phyloP scores from a whole-genome alignment of 2,113 vertebrate genomes.

The Pluvialis apricaria region DNA sequence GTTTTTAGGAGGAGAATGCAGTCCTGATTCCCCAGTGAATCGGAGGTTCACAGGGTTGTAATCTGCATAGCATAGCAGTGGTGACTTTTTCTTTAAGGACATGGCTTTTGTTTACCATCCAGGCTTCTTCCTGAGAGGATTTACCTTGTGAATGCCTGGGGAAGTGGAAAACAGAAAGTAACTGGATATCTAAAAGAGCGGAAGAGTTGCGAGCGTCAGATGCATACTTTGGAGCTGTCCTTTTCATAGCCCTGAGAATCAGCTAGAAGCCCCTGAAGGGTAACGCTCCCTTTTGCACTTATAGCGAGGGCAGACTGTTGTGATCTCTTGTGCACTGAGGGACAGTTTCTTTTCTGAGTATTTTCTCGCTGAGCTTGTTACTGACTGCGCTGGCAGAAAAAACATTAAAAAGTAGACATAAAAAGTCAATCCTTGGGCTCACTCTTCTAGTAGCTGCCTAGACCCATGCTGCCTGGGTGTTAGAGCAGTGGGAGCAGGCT shows the following conservation, averaged over 20 bases:
- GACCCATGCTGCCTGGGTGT: not conserved
- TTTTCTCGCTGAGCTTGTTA: not conserved
- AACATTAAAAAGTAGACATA: not conserved
- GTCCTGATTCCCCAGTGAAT: not conserved
- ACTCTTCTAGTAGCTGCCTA: not conserved
- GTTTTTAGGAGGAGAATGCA: not conserved
- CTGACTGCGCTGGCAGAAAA: not conserved
- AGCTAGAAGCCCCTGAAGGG: not conserved
- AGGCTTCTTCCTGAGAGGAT: not conserved
- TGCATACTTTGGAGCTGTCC: not conserved
- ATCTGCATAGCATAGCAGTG: not conserved
- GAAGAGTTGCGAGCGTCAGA: not conserved
- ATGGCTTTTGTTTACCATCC: not conserved
- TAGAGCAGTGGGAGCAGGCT: not conserved
- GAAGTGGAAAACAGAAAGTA: not conserved
- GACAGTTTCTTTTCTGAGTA: not conserved
- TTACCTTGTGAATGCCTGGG: not conserved
- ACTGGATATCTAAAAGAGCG: not conserved
- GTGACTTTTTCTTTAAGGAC: not conserved
- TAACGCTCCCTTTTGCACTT: not conserved
- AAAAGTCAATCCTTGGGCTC: accelerated
- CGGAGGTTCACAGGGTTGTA: not conserved
- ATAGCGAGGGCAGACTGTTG: not conserved
- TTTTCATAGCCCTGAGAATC: not conserved
- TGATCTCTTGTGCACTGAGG: not conserved